These are phyloP conservation scores for Melanostoma mellinum DNA, from an alignment of 2,888 invertebrate genomes.

Conservation along the genomic window DNA sequence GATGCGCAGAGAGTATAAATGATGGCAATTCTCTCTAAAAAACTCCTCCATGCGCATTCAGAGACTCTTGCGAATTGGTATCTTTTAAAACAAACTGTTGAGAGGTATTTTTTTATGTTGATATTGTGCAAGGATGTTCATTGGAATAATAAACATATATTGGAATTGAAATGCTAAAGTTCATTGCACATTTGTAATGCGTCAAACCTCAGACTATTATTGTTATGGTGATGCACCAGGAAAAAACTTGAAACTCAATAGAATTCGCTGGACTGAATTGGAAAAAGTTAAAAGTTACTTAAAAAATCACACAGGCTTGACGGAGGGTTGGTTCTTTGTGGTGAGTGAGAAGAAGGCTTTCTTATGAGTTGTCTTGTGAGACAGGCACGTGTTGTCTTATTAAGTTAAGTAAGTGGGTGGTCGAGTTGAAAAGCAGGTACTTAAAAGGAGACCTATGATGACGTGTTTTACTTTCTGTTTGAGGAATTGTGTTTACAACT, in stretches of 20 bases:
- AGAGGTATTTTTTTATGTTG: constrained; percentile 14
- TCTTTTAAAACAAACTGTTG: constrained; percentile 64
- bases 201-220: constrained; percentile 56
- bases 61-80: background rate
- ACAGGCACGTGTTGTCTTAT: no score
- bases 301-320: background rate
- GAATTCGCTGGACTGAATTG: background rate
- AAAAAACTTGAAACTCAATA: constrained; percentile 28
- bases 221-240: constrained; percentile 53
- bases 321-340: background rate
- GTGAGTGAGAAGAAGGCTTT: background rate
- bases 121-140: constrained; percentile 13
- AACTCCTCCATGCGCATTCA: constrained; percentile 1
- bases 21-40: constrained; percentile 15
- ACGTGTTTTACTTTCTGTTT: no score
- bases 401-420: no score
- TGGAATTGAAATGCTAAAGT: constrained; percentile 66
- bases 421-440: no score
- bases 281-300: background rate
- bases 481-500: no score
- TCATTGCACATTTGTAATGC: constrained; percentile 69
- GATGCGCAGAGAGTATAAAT: constrained; percentile 48
- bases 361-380: background rate
- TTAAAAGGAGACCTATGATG: no score
- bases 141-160: constrained; percentile 31